Conservation (phyloP, 2,113 vertebrate species). For the Tiliqua scincoides region DNA sequence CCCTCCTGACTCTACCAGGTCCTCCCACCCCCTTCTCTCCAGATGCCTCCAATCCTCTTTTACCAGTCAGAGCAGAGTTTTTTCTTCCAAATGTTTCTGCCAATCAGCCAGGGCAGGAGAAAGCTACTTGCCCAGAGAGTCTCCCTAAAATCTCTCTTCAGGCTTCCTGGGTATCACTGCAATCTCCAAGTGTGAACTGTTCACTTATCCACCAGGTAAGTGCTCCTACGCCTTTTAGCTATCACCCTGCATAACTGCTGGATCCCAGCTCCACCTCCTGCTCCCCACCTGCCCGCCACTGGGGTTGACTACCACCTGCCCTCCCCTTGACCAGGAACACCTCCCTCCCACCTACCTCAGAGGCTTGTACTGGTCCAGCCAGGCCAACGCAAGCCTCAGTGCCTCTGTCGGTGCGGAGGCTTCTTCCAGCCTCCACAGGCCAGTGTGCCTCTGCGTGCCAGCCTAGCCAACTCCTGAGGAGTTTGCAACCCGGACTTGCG, state of each 20-base stretch:
- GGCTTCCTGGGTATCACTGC: slow-evolving; percentile 89
- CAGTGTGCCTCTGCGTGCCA: no score
- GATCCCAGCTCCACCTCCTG: no score
- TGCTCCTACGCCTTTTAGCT: fast-evolving
- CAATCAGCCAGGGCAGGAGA: slow-evolving; percentile 67
- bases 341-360: no score
- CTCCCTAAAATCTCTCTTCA: slow-evolving; percentile 83
- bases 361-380: no score
- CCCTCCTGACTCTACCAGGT: slow-evolving; percentile 57
- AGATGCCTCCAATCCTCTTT: slow-evolving; percentile 73
- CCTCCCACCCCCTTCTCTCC: slow-evolving; percentile 65
- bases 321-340: no score
- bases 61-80: slow-evolving; percentile 87
- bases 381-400: no score
- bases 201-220: slow-evolving; percentile 86
- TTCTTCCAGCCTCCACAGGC: no score
- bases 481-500: no score
- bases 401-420: no score
- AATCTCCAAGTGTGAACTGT: slow-evolving; percentile 85
- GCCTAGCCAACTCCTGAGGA: no score
- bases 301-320: no score
- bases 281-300: no score
- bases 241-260: background rate
- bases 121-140: slow-evolving; percentile 45
- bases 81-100: slow-evolving; percentile 86